phyloP scores from a whole-genome alignment of 2,113 vertebrate species.

The Periophthalmodon schlosseri region DNA sequence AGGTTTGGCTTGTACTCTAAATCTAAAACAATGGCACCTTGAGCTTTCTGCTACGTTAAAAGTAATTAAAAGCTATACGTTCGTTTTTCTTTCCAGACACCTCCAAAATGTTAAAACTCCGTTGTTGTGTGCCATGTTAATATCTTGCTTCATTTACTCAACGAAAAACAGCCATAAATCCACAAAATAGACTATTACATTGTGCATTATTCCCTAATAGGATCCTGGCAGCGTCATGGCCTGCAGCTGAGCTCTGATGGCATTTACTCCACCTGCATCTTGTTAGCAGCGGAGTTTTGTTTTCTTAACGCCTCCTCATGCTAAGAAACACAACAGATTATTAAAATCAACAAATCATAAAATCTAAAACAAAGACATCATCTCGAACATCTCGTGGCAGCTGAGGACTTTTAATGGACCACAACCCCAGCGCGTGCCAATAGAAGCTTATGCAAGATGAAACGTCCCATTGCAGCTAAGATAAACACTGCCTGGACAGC shows the following conservation, averaged over 20 bases:
- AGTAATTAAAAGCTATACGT: neutral
- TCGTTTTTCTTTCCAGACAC: neutral
- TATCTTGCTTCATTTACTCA: constrained; percentile 17
- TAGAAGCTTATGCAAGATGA: constrained; percentile 34
- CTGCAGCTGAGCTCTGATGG: constrained; percentile 51
- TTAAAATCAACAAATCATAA: constrained; percentile 67
- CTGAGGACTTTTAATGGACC: constrained; percentile 59
- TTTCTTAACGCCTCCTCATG: constrained; percentile 31
- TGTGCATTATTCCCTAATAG: constrained; percentile 1
- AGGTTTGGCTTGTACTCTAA: too few species aligned
- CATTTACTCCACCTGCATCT: constrained; percentile 59
- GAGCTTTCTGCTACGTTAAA: neutral
- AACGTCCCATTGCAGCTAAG: constrained; percentile 27
- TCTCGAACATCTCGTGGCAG: constrained; percentile 29
- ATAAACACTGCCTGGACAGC: constrained; percentile 76
- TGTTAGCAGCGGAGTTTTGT: constrained; percentile 39
- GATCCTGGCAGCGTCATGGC: constrained; percentile 23
- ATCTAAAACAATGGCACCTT: too few species aligned
- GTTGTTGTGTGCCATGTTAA: constrained; percentile 15
- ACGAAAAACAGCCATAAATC: constrained; percentile 21
- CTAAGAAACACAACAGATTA: constrained; percentile 52
- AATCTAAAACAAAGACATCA: constrained; percentile 50
- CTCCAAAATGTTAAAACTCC: constrained; percentile 15
- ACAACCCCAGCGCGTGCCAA: constrained; percentile 27
- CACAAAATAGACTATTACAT: neutral